Base-by-base conservation (phyloP, 2,113 vertebrate species). In the Mesembrinibis cayennensis region DNA sequence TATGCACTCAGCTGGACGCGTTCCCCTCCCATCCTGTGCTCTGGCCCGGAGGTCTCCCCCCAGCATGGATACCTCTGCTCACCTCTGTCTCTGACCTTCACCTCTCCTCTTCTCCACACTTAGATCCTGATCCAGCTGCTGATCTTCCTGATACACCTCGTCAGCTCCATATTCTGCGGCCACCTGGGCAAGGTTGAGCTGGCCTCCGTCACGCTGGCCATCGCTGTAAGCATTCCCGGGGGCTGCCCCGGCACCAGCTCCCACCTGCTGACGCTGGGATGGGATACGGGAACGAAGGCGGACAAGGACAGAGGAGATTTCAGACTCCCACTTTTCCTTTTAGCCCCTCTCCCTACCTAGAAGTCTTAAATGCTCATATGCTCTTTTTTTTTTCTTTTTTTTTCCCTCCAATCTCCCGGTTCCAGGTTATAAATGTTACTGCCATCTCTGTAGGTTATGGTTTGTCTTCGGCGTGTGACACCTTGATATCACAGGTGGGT, bases 401-500 rank as follows among this genome's bases (percentile, higher is more conserved):
- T 58, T 56, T 32, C 32, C 32, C 19, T 56, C 2, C 9, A 47
- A 79, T 36, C 65, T 66, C 59, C 61, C 7, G 4, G 70, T 87
- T 73, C 55, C 89, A 98, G 98, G 97, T 98, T 61, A 95, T 98
- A 89, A 98, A 98, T 1, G 97, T 98, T 38, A 97, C 97, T 6
- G 98, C 98, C 34, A 94, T 98, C 83, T 98, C 98, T 8, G 89
- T 98, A 12, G 98, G 98, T 10, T 91, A 96, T 0, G 98, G 98
- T 44, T 93, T 98, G 82, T 94, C 98, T 70, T 97, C 97, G 0
- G 98, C 98, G 0, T 98, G 98, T 73, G 98, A 98, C 83, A 98
- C 98, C 16, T 89, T 98, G 81, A 98, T 98, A 85, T 98, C 98
- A 8, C 98, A 98, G 98, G 98, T 98, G 80, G 67, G 98, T 92